A percentile compares a stretch with the other conserved stretches of the same genome.
Evolutionary conservation across 2,888 invertebrate genomes (phyloP).

Genomic region (Callyntrura guangdongensis): DNA sequence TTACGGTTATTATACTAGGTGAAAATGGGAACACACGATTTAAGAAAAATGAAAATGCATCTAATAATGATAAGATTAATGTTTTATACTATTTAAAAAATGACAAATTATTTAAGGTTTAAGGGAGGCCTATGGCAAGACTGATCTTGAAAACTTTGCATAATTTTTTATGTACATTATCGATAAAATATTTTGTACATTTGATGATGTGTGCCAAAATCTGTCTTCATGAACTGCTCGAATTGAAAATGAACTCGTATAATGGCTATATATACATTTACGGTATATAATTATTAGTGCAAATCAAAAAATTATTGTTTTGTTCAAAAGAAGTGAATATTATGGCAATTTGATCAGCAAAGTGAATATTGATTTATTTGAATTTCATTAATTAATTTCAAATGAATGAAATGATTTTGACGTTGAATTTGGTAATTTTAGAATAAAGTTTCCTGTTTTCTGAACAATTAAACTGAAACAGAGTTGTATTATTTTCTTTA

Average conservation of each 20-base stretch:
- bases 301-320: not conserved
- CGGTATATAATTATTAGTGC: slow-evolving; percentile 6
- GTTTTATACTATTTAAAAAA: too few species aligned
- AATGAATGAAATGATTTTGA: slow-evolving; percentile 4
- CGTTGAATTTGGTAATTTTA: slow-evolving; percentile 39
- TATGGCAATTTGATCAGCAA: not conserved
- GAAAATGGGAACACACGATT: too few species aligned
- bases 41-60: too few species aligned
- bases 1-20: too few species aligned
- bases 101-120: too few species aligned
- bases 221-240: not conserved
- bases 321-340: not conserved
- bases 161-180: not conserved
- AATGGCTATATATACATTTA: not conserved
- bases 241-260: not conserved
- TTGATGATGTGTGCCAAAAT: not conserved
- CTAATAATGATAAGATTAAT: too few species aligned
- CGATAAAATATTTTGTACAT: not conserved
- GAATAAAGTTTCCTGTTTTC: slow-evolving; percentile 49
- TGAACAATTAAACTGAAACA: slow-evolving; percentile 33
- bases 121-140: too few species aligned
- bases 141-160: too few species aligned
- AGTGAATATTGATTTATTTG: not conserved
- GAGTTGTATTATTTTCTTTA: slow-evolving; percentile 42
- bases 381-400: not conserved